Conservation (phyloP, 2,888 invertebrate genomes). For the Thera obeliscata region DNA sequence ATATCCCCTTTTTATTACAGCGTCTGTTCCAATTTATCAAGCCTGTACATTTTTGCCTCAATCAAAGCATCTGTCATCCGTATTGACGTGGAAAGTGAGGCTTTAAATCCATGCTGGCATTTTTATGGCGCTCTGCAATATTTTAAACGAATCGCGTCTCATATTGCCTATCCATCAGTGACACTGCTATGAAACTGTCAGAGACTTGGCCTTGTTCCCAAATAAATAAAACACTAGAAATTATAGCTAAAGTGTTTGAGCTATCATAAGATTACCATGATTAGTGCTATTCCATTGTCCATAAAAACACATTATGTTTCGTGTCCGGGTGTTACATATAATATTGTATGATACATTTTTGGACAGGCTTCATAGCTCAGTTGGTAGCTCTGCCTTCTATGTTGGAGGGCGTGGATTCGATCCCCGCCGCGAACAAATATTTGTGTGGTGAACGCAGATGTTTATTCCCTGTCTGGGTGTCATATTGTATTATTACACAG, state of each 20-base stretch:
- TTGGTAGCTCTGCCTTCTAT: no score
- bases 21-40: not conserved
- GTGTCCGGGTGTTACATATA: no score
- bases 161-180: slow-evolving; percentile 16
- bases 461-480: no score
- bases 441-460: no score
- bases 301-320: no score
- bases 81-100: slow-evolving; percentile 26
- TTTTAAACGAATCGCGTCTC: slow-evolving; percentile 15
- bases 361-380: no score
- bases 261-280: no score
- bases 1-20: not conserved
- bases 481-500: not conserved
- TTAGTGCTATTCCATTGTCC: no score
- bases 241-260: no score
- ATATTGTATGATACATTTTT: no score
- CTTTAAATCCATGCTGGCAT: slow-evolving; percentile 24
- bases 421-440: no score
- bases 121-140: slow-evolving; percentile 19
- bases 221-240: not conserved
- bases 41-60: not conserved
- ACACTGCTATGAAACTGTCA: not conserved
- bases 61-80: slow-evolving; percentile 19
- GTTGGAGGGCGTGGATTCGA: no score
- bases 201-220: not conserved